Base-by-base conservation (phyloP, 2,888 invertebrate genomes). In the Bombylius discolor region DNA sequence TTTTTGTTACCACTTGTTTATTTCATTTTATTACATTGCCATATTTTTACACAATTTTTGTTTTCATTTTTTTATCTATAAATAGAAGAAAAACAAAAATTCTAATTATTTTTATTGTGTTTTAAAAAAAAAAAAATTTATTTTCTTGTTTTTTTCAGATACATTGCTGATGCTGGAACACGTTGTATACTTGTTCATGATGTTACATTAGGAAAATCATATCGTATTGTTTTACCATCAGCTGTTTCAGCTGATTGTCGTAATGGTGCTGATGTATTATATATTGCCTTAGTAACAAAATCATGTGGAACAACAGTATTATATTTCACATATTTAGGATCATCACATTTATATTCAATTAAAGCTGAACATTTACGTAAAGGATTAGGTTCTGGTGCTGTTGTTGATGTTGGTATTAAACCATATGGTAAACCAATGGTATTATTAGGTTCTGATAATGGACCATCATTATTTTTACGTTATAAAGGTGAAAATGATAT, bases 401-500 rank as follows among this genome's bases (percentile, higher is more conserved):
- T 83, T 53, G 73, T 78, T 8, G 81, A 82, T 64, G 77, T 80
- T 14, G 83, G 82, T 1, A 66, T 72, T 3, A 81, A 81, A 62
- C 78, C 78, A 1, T 70, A 67, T 58, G 73, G 68, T 32, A 73
- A 72, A 23, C 76, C 76, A 61, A 76, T 81, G 46, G 80, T 82
- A 4, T 62, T 82, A 1, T 68, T 82, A 47, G 83, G 83, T 36
- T 79, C 78, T 4, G 82, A 83, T 65, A 79, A 80, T 47, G 81
- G 79, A 9, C 73, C 75, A 11, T 76, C 78, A 6, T 67, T 82
- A 13, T 82, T 82, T 75, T 80, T 82, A 72, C 74, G 82, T n/a
- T 77, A 76, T 64, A 78, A 79, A 66, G 81, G 82, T 23, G 76
- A 80, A 62, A 77, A 80, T 12, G 80, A 81, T 58, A 77, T 84